Base-by-base conservation (phyloP, 2,888 invertebrate genomes). In the Rhingia rostrata region DNA sequence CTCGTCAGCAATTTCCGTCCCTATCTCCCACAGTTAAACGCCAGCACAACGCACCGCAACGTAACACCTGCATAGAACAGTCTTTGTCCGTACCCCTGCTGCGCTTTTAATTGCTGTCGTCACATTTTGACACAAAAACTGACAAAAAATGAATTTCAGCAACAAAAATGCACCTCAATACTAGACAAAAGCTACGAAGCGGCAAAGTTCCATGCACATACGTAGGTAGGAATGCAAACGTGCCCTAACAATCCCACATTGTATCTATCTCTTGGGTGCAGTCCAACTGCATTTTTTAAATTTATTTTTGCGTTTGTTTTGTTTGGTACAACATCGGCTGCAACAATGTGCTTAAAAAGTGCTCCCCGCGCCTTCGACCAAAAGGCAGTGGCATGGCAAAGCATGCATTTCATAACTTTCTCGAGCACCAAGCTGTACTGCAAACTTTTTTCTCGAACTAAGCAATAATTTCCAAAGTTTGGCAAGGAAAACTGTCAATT, bases 401-500 rank as follows among this genome's bases (percentile, higher is more conserved):
- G 22, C 35, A n/a, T 33, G 43, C 6, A 66, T 67, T 67, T 41
- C 53, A 35, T 43, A 53, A 67, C 43, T 67, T 54, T 54, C 53
- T 3, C 41, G 12, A 9, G 10, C 32, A 14, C 1, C 41, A 10
- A 41, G 4, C 45, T 9, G 22, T 32, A 4, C 49, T 9, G 47
- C 9, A 7, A 32, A 32, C n/a, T n/a, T 47, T 12, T 47, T 37
- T 39, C 53, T 61, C 33, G 35, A 54, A 49, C 64, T 10, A 49
- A 56, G 74, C 56, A 74, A 74, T 41, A 35, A 49, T 64, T 74
- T 64, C 49, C 12, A n/a, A 47, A 73, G 39, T 64, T 64, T 47
- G 33, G 32, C 73, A 56, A 49, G 32, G 56, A 58, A 73, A 74
- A 74, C 56, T 64, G 56, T 64, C 72, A 74, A 74, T 74, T 74